Evolutionary conservation across 2,113 vertebrate species (phyloP).

Genomic region (Callopanchax toddi): DNA sequence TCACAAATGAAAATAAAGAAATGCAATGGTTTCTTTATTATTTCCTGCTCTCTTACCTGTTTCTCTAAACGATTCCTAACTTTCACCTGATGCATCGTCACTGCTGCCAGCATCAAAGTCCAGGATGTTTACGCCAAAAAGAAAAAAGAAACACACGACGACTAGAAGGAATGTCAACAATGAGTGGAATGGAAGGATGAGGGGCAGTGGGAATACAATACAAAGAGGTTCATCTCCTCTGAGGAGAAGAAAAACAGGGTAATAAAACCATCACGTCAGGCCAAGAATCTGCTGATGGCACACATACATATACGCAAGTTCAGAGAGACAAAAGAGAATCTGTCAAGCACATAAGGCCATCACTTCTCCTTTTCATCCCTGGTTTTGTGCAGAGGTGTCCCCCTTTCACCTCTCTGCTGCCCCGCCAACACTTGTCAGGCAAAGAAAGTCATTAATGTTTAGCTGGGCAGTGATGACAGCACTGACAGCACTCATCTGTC

Average conservation of each 20-base stretch:
- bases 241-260: conserved; percentile 71
- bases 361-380: conserved; percentile 73
- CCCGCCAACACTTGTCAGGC: conserved; percentile 66
- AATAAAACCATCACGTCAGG: conserved; percentile 76
- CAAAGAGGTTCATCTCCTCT: conserved; percentile 71
- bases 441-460: conserved; percentile 79
- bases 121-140: conserved; percentile 56
- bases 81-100: conserved; percentile 51
- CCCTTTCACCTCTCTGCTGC: conserved; percentile 69
- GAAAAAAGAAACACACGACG: conserved; percentile 37
- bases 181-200: conserved; percentile 70
- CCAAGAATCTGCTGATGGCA: conserved; percentile 84
- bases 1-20: conserved; percentile 8
- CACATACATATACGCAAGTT: conserved; percentile 76
- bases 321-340: conserved; percentile 68
- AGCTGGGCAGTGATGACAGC: conserved; percentile 68
- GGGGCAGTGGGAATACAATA: conserved; percentile 65
- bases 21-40: background rate
- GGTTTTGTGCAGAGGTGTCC: conserved; percentile 72
- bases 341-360: conserved; percentile 75
- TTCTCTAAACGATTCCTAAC: conserved; percentile 54
- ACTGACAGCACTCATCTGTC: conserved; percentile 78
- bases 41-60: conserved; percentile 27
- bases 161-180: conserved; percentile 71
- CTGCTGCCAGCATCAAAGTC: conserved; percentile 66